These are phyloP conservation scores for Cephus sareptanus DNA, from an alignment of 2,888 invertebrate genomes.

Conservation along the genomic window DNA sequence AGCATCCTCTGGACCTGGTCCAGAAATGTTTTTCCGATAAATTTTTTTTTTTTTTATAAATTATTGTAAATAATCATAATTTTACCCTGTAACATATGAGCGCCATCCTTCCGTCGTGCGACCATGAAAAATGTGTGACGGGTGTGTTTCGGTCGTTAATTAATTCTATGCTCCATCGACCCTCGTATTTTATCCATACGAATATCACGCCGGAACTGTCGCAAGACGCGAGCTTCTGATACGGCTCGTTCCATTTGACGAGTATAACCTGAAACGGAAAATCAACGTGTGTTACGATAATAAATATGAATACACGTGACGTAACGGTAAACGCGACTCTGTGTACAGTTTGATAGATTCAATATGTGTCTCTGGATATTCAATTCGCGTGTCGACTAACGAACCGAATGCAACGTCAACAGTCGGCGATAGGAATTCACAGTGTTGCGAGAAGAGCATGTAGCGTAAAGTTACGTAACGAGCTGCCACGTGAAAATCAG, in stretches of 20 bases:
- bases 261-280: slow-evolving; percentile 79
- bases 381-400: not conserved
- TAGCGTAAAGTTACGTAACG: not conserved
- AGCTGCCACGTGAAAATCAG: not conserved
- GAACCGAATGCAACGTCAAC: not conserved
- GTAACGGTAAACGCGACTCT: slow-evolving; percentile 6
- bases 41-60: not conserved
- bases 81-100: slow-evolving; percentile 94
- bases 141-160: slow-evolving; percentile 98
- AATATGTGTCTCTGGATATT: not conserved
- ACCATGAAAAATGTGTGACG: slow-evolving; percentile 98
- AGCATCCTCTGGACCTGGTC: not conserved
- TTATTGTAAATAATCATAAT: not conserved
- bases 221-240: slow-evolving; percentile 97
- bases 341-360: not conserved
- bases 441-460: not conserved
- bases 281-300: slow-evolving; percentile 20
- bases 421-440: not conserved
- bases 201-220: slow-evolving; percentile 98
- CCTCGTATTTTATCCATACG: slow-evolving; percentile 99
- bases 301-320: not conserved
- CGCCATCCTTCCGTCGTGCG: slow-evolving; percentile 98
- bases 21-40: not conserved
- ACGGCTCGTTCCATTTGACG: slow-evolving; percentile 98
- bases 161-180: slow-evolving; percentile 98